Evolutionary conservation across 2,888 invertebrate species (phyloP), one percentile per base, ranked within the genome.

Genomic region (Temnothorax ravouxi): DNA sequence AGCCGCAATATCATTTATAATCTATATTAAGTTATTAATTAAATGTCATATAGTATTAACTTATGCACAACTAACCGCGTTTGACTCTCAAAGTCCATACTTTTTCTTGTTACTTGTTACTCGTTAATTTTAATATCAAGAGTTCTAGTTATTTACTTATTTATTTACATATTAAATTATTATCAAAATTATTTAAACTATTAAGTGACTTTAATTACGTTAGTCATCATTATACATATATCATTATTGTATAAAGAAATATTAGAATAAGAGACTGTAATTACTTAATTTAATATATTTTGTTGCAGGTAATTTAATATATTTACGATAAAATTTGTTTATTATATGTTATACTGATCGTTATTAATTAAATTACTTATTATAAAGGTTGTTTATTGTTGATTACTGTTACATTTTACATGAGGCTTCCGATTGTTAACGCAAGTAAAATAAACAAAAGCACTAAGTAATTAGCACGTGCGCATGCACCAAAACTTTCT

Each of bases 281-380:
- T 71, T 59, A 71, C n/a, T 80, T 72, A 38, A 80, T 80, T 80
- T 80, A 80, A 80, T 80, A 18, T 15, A 71, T 34, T 79, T 71
- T 71, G 34, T 44, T 67, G 8, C 21, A 56, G n/a, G 15, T 8
- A 13, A 71, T 79, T 79, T 79, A 79, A 59, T 72, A 50, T 80
- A 80, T 72, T 72, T 80, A n/a, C 8, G 25, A 47, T 34, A 47
- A 72, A 71, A 72, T 25, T 34, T 72, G 38, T 72, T 79, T 59
- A 3, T 38, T 34, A 34, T 11, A 18, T 47, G 47, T 34, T 47
- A 72, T 59, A 44, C 72, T 80, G 56, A 80, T 38, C 72, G 6
- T 59, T 38, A 25, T 59, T 80, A 80, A 79, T 80, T 79, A 80
- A 80, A 72, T 80, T 59, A 71, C 38, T 79, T 79, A 79, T 4